phyloP scores from a whole-genome alignment of 2,888 invertebrate species.

The Drosophila paramelanica region DNA sequence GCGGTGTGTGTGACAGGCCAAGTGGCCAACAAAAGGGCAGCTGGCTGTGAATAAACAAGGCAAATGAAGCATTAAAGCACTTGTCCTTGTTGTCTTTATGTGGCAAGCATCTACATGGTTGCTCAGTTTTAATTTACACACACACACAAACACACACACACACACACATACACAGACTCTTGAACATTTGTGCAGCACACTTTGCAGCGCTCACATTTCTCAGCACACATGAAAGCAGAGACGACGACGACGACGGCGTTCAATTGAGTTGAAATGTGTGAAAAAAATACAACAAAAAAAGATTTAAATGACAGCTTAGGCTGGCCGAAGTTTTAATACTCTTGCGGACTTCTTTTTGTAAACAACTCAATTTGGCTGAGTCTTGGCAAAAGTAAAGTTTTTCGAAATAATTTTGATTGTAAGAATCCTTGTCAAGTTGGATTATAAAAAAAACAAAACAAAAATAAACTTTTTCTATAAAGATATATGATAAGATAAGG shows the following conservation, averaged over 20 bases:
- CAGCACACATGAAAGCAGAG: conserved; percentile 70
- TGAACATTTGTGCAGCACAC: conserved; percentile 36
- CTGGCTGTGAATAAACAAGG: conserved; percentile 77
- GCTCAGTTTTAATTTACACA: conserved; percentile 65
- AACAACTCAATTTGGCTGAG: no score
- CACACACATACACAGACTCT: conserved; percentile 3
- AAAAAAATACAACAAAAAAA: conserved; percentile 1
- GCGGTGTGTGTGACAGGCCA: conserved; percentile 49
- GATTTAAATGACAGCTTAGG: neutral
- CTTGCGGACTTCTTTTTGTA: neutral
- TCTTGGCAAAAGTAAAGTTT: neutral
- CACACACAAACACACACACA: conserved; percentile 31
- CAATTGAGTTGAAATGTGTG: conserved; percentile 73
- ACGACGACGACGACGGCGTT: conserved; percentile 45
- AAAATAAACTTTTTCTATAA: no score
- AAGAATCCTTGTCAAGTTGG: no score
- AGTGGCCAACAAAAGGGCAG: conserved; percentile 77
- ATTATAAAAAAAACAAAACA: no score
- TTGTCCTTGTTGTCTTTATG: conserved; percentile 66
- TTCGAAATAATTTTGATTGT: no score
- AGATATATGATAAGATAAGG: no score
- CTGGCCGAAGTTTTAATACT: neutral
- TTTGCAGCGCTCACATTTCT: conserved; percentile 62
- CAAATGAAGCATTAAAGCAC: conserved; percentile 84
- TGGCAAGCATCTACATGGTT: conserved; percentile 31